Base-by-base conservation (phyloP, 2,888 invertebrate species). In the Amblyteles armatorius region DNA sequence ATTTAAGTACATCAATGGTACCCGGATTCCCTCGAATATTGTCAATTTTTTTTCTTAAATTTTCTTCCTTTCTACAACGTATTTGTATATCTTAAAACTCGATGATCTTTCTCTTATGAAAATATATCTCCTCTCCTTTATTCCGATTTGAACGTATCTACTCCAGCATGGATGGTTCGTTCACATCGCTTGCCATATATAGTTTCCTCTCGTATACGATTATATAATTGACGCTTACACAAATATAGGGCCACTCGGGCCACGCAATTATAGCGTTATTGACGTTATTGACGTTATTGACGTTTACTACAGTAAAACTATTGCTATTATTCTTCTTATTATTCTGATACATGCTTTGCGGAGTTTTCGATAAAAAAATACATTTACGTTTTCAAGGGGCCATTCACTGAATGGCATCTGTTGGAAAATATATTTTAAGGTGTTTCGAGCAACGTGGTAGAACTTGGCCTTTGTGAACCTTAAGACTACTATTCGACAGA, bases 1-100 rank as follows among this genome's bases (percentile, higher is more conserved):
- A 85, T 83, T 85, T 85, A 85, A 85, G 85, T 85, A 85, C 85
- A 83, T 83, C 83, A 77, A 77, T 76, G 72, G 83, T 83, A 83
- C 76, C 76, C 60, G 76, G 80, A 83, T 77, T 68, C 11, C 60
- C 60, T 68, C 73, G 60, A 77, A 74, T 60, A 76, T 83, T 74
- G 74, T 79, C 71, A 74, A 79, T 79, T 79, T 13, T 3, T 79
- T 55, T 44, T 50, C 55, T 36, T 40, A 60, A 19, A 72, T 63
- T 63, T 29, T 33, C 60, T 36, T 73, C 40, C 50, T 72, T 29
- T 16, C 36, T 19, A 29, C 67, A 52, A 77, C 52, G 19, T 22
- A 48, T 48, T 16, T 60, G 36, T 36, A 19, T 48, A 71, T 22
- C 33, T 1, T 57, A n/a, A 19, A 22, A 48, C 69, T 13, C n/a